phyloP scores from a whole-genome alignment of 23 tunicate genomes.

The Halocynthia roretzi region DNA sequence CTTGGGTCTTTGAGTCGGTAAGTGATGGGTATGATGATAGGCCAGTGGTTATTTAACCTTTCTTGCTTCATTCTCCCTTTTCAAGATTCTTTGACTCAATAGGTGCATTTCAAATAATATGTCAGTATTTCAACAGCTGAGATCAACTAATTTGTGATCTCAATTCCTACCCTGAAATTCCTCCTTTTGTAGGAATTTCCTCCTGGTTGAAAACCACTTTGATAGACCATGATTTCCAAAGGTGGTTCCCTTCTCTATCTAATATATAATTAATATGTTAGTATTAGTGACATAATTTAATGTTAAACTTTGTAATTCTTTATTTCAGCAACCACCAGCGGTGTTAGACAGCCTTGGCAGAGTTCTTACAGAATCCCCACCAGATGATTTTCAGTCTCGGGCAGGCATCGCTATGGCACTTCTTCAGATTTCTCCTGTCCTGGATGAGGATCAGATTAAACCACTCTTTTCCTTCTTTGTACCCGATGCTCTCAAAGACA shows the following conservation, averaged over 20 bases:
- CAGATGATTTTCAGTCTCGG: slow-evolving; percentile 60
- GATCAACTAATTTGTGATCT: not conserved
- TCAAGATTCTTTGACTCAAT: too few relatives aligned
- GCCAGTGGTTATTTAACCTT: too few relatives aligned
- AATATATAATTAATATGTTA: too few relatives aligned
- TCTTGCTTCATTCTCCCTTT: too few relatives aligned
- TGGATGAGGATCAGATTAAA: slow-evolving; percentile 43
- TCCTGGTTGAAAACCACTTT: not conserved
- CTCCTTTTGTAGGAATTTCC: not conserved
- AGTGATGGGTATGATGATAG: too few relatives aligned
- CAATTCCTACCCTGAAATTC: not conserved
- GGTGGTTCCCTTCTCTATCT: not conserved
- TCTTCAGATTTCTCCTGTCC: slow-evolving; percentile 40
- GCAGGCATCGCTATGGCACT: slow-evolving; percentile 61
- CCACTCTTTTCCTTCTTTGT: slow-evolving; percentile 58
- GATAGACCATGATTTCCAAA: not conserved
- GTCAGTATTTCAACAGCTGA: too few relatives aligned
- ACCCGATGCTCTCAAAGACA: slow-evolving; percentile 73
- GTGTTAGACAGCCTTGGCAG: slow-evolving; percentile 66
- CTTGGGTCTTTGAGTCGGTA: too few relatives aligned
- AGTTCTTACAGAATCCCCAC: slow-evolving; percentile 53
- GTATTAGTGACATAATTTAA: too few relatives aligned
- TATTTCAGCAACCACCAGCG: slow-evolving; percentile 50
- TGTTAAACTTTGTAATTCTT: too few relatives aligned
- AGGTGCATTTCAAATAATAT: too few relatives aligned